A percentile compares a stretch with the other conserved stretches of the same genome.
phyloP scores from a whole-genome alignment of 2,797 vertebrate genomes.

The Muraenolepis orangiensis region DNA sequence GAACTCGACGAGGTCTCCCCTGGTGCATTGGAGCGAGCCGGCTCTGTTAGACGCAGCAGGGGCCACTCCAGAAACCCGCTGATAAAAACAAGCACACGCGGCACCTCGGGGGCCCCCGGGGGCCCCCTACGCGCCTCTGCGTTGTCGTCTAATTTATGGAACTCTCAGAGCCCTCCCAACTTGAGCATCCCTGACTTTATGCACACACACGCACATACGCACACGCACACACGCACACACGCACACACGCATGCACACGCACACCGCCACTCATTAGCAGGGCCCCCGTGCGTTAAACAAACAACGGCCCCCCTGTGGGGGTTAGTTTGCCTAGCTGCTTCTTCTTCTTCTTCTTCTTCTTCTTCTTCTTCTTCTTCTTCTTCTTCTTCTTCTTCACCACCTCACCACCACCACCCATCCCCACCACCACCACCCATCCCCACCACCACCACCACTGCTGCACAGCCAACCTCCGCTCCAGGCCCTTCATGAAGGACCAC shows the following conservation, averaged over 20 bases:
- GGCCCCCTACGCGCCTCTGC: slow-evolving; percentile 29
- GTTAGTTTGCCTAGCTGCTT: too few species aligned
- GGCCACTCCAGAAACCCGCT: slow-evolving; percentile 54
- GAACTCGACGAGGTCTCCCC: slow-evolving; percentile 62
- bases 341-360: too few species aligned
- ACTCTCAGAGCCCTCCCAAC: slow-evolving; percentile 52
- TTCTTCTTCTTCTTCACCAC: too few species aligned
- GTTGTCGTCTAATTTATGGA: slow-evolving; percentile 57
- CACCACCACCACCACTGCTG: too few species aligned
- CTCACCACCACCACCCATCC: too few species aligned
- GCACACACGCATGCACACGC: slow-evolving; percentile 20
- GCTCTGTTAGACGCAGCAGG: slow-evolving; percentile 64
- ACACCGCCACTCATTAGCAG: slow-evolving; percentile 12
- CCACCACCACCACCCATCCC: too few species aligned
- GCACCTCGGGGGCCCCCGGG: slow-evolving; percentile 54
- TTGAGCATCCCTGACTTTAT: slow-evolving; percentile 51
- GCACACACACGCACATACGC: background rate
- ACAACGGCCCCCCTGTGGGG: too few species aligned
- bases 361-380: too few species aligned
- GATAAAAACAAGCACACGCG: slow-evolving; percentile 68
- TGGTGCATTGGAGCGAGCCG: slow-evolving; percentile 45
- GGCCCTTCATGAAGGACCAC: slow-evolving; percentile 36
- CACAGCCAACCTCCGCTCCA: slow-evolving; percentile 39
- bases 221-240: background rate
- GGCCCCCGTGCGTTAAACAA: too few species aligned